Evolutionary conservation across 2,888 invertebrate genomes (phyloP).

Genomic region (Platycheirus rosarum): DNA sequence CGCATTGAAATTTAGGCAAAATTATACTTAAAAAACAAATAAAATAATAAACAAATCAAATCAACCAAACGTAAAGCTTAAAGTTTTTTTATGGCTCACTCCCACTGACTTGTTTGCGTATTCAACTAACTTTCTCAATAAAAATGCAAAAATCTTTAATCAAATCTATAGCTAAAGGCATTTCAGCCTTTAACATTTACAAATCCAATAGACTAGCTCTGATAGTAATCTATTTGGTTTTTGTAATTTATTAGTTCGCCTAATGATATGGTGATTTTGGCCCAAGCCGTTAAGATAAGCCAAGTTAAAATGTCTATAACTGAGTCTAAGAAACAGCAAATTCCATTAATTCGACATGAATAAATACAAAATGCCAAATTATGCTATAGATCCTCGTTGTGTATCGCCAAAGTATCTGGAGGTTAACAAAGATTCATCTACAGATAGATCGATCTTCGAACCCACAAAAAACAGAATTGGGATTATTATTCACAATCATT

Average conservation of each 20-base stretch:
- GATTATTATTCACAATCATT: slow-evolving; percentile 48
- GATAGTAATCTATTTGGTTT: slow-evolving; percentile 23
- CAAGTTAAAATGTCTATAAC: slow-evolving; percentile 19
- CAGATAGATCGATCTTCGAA: slow-evolving; percentile 22
- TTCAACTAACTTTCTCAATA: too few relatives aligned
- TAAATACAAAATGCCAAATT: not conserved
- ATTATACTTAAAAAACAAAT: too few relatives aligned
- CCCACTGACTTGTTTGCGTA: too few relatives aligned
- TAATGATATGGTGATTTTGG: slow-evolving; percentile 43
- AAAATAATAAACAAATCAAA: too few relatives aligned
- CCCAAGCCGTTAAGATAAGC: slow-evolving; percentile 34
- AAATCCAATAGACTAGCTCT: too few relatives aligned
- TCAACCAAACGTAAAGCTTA: too few relatives aligned
- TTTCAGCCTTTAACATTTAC: too few relatives aligned
- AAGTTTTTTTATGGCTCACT: too few relatives aligned
- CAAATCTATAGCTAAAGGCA: too few relatives aligned
- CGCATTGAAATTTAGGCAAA: too few relatives aligned
- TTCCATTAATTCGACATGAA: slow-evolving; percentile 1
- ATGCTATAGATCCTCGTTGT: too few relatives aligned
- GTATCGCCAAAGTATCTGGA: slow-evolving; percentile 16
- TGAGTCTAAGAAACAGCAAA: slow-evolving; percentile 10
- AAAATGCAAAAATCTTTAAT: too few relatives aligned
- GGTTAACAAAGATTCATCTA: slow-evolving; percentile 11
- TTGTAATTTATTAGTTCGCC: slow-evolving; percentile 23
- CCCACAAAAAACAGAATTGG: slow-evolving; percentile 1